These are phyloP conservation scores for Pimephales promelas DNA, from an alignment of 2,113 vertebrate species.

Conservation along the genomic window DNA sequence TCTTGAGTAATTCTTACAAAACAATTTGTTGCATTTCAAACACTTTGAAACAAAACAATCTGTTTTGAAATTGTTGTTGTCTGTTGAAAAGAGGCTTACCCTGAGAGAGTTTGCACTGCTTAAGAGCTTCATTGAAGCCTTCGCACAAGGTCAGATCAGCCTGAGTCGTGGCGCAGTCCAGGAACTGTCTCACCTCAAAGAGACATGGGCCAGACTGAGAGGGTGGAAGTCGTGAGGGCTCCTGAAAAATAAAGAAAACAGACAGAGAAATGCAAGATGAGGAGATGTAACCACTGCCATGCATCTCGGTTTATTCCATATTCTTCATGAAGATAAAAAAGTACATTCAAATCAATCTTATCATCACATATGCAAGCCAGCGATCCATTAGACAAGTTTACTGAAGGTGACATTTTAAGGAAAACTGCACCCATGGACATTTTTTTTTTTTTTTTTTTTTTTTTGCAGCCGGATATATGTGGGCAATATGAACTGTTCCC, in stretches of 20 bases:
- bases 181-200: slow-evolving; percentile 91
- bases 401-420: neutral
- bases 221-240: slow-evolving; percentile 60
- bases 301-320: neutral
- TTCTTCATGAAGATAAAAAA: neutral
- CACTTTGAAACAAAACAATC: neutral
- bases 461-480: too few species aligned
- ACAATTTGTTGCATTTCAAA: neutral
- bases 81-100: slow-evolving; percentile 73
- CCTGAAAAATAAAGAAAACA: slow-evolving; percentile 64
- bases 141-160: slow-evolving; percentile 87
- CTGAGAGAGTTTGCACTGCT: slow-evolving; percentile 87
- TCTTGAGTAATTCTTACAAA: neutral
- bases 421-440: neutral
- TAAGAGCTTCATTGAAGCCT: slow-evolving; percentile 91
- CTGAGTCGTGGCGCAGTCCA: slow-evolving; percentile 90
- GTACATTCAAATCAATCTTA: neutral
- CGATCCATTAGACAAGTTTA: too few species aligned
- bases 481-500: neutral
- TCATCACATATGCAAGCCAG: neutral
- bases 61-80: neutral
- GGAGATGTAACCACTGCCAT: neutral
- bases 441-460: too few species aligned
- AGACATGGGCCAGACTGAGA: slow-evolving; percentile 81
- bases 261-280: neutral